These are phyloP conservation scores for Drosophila jambulina DNA, from an alignment of 1,140 invertebrate genomes.

Conservation along the genomic window DNA sequence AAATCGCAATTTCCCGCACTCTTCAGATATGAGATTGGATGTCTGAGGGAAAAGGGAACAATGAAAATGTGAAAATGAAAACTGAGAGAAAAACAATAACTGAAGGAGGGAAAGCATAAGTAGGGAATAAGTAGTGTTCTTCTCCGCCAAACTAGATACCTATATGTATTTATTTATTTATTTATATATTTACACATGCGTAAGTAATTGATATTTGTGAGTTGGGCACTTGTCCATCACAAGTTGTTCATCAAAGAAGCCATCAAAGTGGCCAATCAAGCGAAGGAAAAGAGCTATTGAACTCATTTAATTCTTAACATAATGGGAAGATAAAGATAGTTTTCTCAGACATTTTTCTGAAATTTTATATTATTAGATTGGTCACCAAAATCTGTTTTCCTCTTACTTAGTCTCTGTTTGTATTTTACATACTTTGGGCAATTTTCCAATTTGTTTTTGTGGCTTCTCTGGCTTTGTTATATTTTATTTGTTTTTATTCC, in stretches of 20 bases:
- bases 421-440: slow-evolving; percentile 4
- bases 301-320: neutral
- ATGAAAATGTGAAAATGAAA: neutral
- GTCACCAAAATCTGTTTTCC: slow-evolving; percentile 10
- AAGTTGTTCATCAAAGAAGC: slow-evolving; percentile 46
- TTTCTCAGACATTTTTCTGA: neutral
- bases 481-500: neutral
- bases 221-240: slow-evolving; percentile 21
- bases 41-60: neutral
- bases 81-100: too few species aligned
- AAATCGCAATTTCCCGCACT: neutral
- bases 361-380: slow-evolving; percentile 37
- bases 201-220: slow-evolving; percentile 28
- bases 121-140: too few species aligned
- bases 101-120: neutral
- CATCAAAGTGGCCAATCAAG: slow-evolving; percentile 45
- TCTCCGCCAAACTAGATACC: neutral
- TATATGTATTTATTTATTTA: neutral
- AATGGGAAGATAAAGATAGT: too few species aligned
- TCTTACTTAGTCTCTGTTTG: neutral
- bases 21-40: neutral
- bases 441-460: slow-evolving; percentile 30
- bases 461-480: neutral
- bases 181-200: neutral
- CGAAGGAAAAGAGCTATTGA: neutral